Evolutionary conservation across 2,888 invertebrate species (phyloP).

Genomic region (Cerastis rubricosa): DNA sequence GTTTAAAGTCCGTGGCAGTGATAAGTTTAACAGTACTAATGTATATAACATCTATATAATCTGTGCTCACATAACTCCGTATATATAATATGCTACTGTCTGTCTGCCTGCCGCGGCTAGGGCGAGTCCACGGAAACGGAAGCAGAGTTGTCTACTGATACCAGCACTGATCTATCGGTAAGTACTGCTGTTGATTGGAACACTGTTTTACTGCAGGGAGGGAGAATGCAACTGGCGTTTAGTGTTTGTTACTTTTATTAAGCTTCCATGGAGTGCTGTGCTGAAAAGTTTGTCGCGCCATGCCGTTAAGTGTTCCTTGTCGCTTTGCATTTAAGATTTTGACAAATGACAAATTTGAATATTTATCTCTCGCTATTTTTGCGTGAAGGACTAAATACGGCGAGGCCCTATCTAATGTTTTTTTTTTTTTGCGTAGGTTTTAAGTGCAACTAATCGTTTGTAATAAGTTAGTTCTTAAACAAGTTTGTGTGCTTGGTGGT

Average conservation of each 20-base stretch:
- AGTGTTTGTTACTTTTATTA: not conserved
- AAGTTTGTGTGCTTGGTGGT: not conserved
- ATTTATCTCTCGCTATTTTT: not conserved
- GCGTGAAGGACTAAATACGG: not conserved
- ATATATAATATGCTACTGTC: slow-evolving; percentile 53
- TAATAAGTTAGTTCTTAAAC: not conserved
- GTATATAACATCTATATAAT: slow-evolving; percentile 6
- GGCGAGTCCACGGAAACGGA: slow-evolving; percentile 92
- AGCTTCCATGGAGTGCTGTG: not conserved
- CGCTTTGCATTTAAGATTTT: not conserved
- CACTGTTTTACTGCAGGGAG: not conserved
- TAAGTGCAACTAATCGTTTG: not conserved
- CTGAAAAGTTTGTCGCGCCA: not conserved
- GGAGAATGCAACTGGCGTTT: not conserved
- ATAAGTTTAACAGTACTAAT: slow-evolving; percentile 23
- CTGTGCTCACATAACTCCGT: slow-evolving; percentile 32
- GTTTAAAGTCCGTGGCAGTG: slow-evolving; percentile 6
- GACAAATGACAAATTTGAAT: not conserved
- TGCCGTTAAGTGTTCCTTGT: not conserved
- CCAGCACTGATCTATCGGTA: slow-evolving; percentile 92
- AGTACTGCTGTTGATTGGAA: slow-evolving; percentile 71
- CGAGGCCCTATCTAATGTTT: not conserved
- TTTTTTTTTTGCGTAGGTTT: not conserved
- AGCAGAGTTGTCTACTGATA: slow-evolving; percentile 91
- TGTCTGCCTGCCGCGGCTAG: slow-evolving; percentile 79